Percentiles rank a stretch among this genome's conserved stretches.
These are phyloP conservation scores for Conistra vaccinii DNA, from an alignment of 2,888 invertebrate genomes.

Conservation along the genomic window DNA sequence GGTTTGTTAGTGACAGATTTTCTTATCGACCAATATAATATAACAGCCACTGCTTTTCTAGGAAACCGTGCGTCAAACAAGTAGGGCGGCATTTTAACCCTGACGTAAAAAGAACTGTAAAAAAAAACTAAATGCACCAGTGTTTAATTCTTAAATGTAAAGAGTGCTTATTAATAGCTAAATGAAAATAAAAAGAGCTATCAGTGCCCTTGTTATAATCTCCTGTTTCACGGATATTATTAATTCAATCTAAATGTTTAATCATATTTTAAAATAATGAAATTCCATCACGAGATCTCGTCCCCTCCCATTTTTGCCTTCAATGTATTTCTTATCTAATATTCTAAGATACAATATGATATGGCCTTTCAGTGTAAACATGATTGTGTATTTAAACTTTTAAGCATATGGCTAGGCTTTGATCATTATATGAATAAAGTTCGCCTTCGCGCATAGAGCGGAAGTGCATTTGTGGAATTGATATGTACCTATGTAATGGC, in stretches of 20 bases:
- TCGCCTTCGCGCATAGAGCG: conserved; percentile 18
- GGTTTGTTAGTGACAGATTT: too few relatives aligned
- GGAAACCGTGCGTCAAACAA: neutral
- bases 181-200: neutral
- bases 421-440: conserved; percentile 40
- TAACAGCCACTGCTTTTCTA: neutral
- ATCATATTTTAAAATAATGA: conserved; percentile 12
- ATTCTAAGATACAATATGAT: conserved; percentile 20
- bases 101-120: neutral
- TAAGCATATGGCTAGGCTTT: conserved; percentile 42
- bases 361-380: conserved; percentile 35
- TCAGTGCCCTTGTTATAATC: neutral
- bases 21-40: too few relatives aligned
- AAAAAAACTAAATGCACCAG: neutral
- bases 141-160: neutral
- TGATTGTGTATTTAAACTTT: conserved; percentile 27
- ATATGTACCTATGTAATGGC: conserved; percentile 21
- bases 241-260: neutral
- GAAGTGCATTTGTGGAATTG: conserved; percentile 61
- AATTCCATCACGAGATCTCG: conserved; percentile 22
- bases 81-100: neutral
- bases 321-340: conserved; percentile 36
- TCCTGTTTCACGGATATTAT: neutral
- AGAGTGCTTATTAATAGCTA: neutral
- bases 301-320: conserved; percentile 33